Conservation (phyloP, 2,888 invertebrate genomes). For the Athrips mouffetella region DNA sequence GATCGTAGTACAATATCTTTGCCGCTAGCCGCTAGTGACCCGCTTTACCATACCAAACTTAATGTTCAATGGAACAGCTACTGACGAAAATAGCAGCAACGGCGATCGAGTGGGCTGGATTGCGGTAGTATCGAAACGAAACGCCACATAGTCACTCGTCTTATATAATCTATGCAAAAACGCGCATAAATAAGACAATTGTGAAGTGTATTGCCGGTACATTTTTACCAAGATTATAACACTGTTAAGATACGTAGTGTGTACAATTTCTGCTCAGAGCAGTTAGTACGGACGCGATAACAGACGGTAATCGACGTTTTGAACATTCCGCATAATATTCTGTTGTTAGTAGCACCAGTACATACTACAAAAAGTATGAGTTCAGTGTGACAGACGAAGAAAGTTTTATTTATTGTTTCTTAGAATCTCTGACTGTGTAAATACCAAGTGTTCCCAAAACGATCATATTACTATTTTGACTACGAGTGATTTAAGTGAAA, state of each 20-base stretch:
- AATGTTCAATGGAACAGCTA: neutral
- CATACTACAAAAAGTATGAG: too few species aligned
- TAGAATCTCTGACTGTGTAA: too few species aligned
- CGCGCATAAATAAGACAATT: constrained; percentile 38
- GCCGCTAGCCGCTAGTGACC: constrained; percentile 6
- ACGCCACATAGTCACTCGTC: constrained; percentile 40
- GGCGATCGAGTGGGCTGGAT: constrained; percentile 39
- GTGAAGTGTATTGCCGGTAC: constrained; percentile 52
- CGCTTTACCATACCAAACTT: neutral
- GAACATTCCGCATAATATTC: neutral
- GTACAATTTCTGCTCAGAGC: constrained; percentile 37
- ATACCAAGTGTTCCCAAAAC: too few species aligned
- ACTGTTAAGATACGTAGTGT: constrained; percentile 49
- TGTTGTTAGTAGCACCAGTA: constrained; percentile 21
- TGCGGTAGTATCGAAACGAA: constrained; percentile 52
- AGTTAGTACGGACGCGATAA: constrained; percentile 62
- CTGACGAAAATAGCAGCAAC: constrained; percentile 58
- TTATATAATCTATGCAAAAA: constrained; percentile 52
- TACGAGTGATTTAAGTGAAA: too few species aligned
- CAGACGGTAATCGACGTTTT: constrained; percentile 55
- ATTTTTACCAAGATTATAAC: constrained; percentile 56
- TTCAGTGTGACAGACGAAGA: too few species aligned
- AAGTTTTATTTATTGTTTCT: too few species aligned
- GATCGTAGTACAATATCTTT: neutral
- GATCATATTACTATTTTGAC: too few species aligned